These are phyloP conservation scores for Drosophila prostipennis DNA, from an alignment of 2,888 invertebrate genomes.

Conservation along the genomic window DNA sequence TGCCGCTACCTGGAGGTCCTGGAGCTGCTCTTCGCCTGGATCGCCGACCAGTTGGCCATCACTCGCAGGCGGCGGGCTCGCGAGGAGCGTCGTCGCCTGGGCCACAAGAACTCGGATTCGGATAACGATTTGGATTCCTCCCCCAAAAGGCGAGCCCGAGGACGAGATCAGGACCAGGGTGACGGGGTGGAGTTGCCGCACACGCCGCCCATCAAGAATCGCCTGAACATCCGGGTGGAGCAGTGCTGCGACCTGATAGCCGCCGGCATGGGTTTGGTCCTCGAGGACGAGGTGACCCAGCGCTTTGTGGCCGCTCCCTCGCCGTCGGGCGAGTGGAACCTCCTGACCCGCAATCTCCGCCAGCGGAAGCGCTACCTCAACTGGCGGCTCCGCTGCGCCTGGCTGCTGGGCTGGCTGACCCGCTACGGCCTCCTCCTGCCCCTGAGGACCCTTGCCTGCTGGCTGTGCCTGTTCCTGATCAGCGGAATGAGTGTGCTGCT, in stretches of 20 bases:
- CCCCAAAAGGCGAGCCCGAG: too few relatives aligned
- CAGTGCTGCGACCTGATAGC: constrained; percentile 46
- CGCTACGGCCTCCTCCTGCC: constrained; percentile 58
- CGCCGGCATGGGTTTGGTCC: constrained; percentile 45
- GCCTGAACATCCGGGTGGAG: constrained; percentile 39
- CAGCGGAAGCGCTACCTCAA: constrained; percentile 26
- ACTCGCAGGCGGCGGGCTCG: background rate
- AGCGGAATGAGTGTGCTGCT: constrained; percentile 42
- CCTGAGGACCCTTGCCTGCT: constrained; percentile 33
- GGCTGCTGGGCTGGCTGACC: constrained; percentile 43
- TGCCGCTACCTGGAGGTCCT: constrained; percentile 37
- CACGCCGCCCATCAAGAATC: constrained; percentile 27
- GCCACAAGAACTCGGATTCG: background rate
- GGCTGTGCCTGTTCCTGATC: constrained; percentile 41
- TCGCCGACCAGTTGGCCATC: constrained; percentile 25
- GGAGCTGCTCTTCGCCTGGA: constrained; percentile 47
- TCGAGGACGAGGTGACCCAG: constrained; percentile 63
- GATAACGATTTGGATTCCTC: background rate
- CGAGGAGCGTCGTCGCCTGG: background rate
- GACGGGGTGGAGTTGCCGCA: background rate
- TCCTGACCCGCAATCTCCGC: constrained; percentile 53
- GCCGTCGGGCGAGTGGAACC: constrained; percentile 51
- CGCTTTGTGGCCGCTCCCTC: constrained; percentile 49
- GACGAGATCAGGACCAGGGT: background rate
- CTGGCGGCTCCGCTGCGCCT: constrained; percentile 41